Evolutionary conservation across 2,888 invertebrate genomes (phyloP), one percentile per base, ranked within the genome.

Genomic region (Plagiodera versicolora): DNA sequence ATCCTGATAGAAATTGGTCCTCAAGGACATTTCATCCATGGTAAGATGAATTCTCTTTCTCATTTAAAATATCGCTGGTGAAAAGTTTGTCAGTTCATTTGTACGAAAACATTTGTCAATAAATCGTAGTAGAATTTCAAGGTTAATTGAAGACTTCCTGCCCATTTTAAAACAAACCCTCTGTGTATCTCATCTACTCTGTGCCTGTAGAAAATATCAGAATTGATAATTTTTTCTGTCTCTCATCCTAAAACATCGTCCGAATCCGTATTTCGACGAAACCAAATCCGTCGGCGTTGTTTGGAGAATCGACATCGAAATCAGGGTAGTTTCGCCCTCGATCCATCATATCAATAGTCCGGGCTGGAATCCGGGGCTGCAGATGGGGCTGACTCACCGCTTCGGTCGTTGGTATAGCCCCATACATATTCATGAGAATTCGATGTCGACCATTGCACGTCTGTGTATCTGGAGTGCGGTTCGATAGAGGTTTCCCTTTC

Each of bases 401-500:
- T 58, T 75, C 77, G 75, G n/a, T n/a, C n/a, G n/a, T n/a, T n/a
- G n/a, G 24, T 5, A 24, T 24, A 24, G 71, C 72, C 69, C 76
- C 73, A 80, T 80, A 80, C 80, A 80, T 80, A 80, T 80, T 80
- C 79, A 79, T 79, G 79, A 79, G 76, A 67, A 72, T 74, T 67
- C 58, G 48, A 59, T 65, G 63, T 59, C 64, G 64, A 58, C 57
- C 65, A 61, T 60, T 63, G 64, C 65, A 65, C 66, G 66, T 64
- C 60, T 56, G 62, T 65, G 61, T 24, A 24, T 65, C 62, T 60
- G 62, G 58, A 58, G 58, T 58, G 56, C 56, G 65, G 57, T 62
- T 60, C 63, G 67, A 63, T 69, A 64, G 73, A 74, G 75, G n/a
- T 77, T 78, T 77, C 78, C 77, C 77, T 78, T 77, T 77, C 75